Conservation (phyloP, 2,888 invertebrate genomes). For the Nycteola revayana region DNA sequence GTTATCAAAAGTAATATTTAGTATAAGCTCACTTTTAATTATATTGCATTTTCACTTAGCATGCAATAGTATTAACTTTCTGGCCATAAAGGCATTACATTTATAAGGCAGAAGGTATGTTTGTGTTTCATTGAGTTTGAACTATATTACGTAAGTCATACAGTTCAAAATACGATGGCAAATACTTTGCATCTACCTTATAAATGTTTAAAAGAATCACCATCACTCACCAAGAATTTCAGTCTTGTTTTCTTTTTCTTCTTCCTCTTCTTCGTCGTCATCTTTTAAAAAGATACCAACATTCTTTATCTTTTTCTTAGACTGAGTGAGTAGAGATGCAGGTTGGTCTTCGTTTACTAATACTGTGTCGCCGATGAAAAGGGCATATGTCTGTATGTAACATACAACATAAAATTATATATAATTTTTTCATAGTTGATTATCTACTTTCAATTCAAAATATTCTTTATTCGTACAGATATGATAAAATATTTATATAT, state of each 20-base stretch:
- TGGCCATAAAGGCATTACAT: too few relatives aligned
- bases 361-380: conserved; percentile 99
- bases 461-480: too few relatives aligned
- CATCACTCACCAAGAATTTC: conserved; percentile 86
- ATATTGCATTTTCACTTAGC: conserved; percentile 1
- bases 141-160: too few relatives aligned
- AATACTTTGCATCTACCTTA: neutral
- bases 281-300: conserved; percentile 97
- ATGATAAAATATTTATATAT: too few relatives aligned
- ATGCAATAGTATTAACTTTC: too few relatives aligned
- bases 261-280: conserved; percentile 92
- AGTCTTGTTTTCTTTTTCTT: conserved; percentile 89
- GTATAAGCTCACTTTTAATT: neutral
- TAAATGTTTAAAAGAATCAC: too few relatives aligned
- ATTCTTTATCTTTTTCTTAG: conserved; percentile 97
- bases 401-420: too few relatives aligned
- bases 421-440: too few relatives aligned
- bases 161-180: conserved; percentile 1
- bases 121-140: too few relatives aligned
- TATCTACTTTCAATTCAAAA: too few relatives aligned
- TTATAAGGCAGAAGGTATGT: too few relatives aligned
- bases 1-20: too few relatives aligned
- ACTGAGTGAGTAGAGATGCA: conserved; percentile 92
- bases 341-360: conserved; percentile 94
- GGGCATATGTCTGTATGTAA: conserved; percentile 88